Conservation (phyloP, 2,113 vertebrate genomes). For the Azemiops feae region DNA sequence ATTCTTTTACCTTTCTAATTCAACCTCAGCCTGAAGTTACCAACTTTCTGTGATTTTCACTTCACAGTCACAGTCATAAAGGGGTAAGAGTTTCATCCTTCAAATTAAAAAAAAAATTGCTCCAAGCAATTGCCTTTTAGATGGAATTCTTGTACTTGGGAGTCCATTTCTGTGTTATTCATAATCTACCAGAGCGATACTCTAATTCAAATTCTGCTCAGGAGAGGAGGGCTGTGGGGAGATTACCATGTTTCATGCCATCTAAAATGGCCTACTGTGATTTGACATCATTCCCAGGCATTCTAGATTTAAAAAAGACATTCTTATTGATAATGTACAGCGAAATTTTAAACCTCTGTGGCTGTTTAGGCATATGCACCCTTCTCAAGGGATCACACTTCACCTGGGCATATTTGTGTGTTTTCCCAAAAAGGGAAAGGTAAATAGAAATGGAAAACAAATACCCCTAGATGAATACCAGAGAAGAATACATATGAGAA, state of each 20-base stretch:
- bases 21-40: neutral
- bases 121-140: constrained; percentile 10
- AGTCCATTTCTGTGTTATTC: constrained; percentile 6
- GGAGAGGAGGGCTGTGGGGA: neutral
- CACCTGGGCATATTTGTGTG: neutral
- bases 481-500: neutral
- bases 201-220: constrained; percentile 16
- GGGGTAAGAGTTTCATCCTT: constrained; percentile 5
- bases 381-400: neutral
- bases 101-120: neutral
- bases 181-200: constrained; percentile 8
- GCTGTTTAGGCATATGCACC: neutral
- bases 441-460: neutral
- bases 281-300: constrained; percentile 7
- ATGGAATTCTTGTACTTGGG: neutral
- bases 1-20: constrained; percentile 6
- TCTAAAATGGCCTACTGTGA: neutral
- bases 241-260: neutral
- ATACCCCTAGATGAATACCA: neutral
- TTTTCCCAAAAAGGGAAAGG: neutral
- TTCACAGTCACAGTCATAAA: constrained; percentile 5
- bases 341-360: neutral
- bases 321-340: neutral
- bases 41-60: neutral
- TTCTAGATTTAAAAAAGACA: neutral